These are phyloP conservation scores for Melanotaenia boesemani DNA, from an alignment of 2,797 vertebrate species.

Conservation along the genomic window DNA sequence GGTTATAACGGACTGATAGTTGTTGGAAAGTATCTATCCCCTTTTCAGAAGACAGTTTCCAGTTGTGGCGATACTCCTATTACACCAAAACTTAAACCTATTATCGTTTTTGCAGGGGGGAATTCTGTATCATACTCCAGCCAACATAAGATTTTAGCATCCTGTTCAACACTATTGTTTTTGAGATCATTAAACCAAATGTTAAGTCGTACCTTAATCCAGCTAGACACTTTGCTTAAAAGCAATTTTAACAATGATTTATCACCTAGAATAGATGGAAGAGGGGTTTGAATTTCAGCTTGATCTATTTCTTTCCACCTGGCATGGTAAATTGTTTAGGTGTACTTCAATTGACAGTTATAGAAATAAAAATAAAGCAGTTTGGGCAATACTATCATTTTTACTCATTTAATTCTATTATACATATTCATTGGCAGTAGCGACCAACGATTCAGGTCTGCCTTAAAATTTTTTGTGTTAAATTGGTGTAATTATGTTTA, in stretches of 20 bases:
- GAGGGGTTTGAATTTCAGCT: neutral
- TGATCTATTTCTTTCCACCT: constrained; percentile 4
- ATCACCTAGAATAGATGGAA: neutral
- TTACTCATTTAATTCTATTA: neutral
- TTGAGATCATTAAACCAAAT: neutral
- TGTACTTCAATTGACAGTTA: neutral
- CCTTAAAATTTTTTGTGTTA: neutral
- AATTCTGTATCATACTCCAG: neutral
- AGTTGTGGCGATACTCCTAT: neutral
- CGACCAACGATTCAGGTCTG: neutral
- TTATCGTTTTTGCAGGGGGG: neutral
- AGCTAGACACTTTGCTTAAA: neutral
- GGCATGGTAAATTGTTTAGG: neutral
- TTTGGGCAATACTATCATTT: neutral
- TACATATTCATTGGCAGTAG: neutral
- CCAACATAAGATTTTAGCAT: neutral
- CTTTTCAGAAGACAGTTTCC: neutral
- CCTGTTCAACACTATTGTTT: neutral
- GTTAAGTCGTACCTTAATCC: neutral
- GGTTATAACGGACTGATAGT: neutral
- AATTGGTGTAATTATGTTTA: neutral
- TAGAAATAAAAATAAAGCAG: neutral
- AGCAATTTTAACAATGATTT: neutral
- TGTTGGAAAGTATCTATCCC: neutral
- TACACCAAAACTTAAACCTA: neutral